Base-by-base conservation (phyloP, 1,140 invertebrate genomes). In the Caerostris extrusa region DNA sequence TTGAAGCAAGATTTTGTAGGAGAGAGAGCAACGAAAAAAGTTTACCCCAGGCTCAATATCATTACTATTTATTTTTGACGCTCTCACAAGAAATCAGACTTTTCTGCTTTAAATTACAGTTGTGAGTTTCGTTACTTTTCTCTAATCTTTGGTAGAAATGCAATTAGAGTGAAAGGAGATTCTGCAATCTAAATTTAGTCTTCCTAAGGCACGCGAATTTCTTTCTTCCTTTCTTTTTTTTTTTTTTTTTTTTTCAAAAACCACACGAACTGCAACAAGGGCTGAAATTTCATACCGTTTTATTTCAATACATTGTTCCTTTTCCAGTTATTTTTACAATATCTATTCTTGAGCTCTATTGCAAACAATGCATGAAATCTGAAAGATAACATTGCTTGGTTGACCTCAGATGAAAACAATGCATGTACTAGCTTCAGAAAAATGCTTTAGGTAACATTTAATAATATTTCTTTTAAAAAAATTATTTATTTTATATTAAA, bases 31-130 rank as follows among this genome's bases (percentile, higher is more conserved):
- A 64, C 61, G 12, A 10, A 14, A 12, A n/a, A 10, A 77, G 34
- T 88, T 88, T 55, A 88, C 86, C 58, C 57, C 3, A 14, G n/a
- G 69, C 69, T 90, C 57, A 60, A 53, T 56, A 61, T 60, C 89
- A 82, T 82, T 91, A 82, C 55, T 19, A 91, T 91, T 91, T 91
- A 91, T 91, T 91, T 91, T 91, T 34, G 58, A 34, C 57, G 82
- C 89, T 91, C 89, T 17, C n/a, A 2, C 34, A 34, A 53, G 67
- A 77, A 58, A 91, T 91, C 89, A 58, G 69, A 61, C 61, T 55
- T 55, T 57, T 77, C n/a, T 81, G 12, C 55, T 53, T 81, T 56
- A 91, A 81, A 91, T 34, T 91, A 61, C 67, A 81, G 87, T 89
- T 89, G 85, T 10, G 34, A 60, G 12, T 69, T 19, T 19, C n/a